These are phyloP conservation scores for Sipha flava DNA, from an alignment of 1,140 invertebrate genomes.

Conservation along the genomic window DNA sequence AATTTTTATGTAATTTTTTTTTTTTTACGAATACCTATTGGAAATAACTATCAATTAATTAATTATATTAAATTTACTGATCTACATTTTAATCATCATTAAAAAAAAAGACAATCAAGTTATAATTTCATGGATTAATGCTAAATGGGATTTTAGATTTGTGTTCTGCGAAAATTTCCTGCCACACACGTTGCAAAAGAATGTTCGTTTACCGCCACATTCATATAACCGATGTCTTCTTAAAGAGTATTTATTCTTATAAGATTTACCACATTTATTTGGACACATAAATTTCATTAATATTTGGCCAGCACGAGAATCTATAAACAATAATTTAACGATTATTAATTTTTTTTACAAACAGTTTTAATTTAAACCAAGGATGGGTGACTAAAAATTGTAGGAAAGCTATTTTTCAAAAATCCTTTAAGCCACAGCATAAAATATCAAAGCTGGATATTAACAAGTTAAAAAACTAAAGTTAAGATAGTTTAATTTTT, in stretches of 20 bases:
- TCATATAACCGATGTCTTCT: conserved; percentile 22
- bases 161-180: conserved; percentile 20
- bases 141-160: conserved; percentile 26
- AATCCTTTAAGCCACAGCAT: too few relatives aligned
- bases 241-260: not conserved
- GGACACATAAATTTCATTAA: not conserved
- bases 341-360: too few relatives aligned
- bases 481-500: too few relatives aligned
- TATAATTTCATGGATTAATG: conserved; percentile 15
- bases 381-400: too few relatives aligned
- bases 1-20: too few relatives aligned
- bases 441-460: too few relatives aligned
- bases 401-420: too few relatives aligned
- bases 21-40: not conserved
- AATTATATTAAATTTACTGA: too few relatives aligned
- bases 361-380: too few relatives aligned
- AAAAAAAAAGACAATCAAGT: not conserved
- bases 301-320: not conserved
- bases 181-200: conserved; percentile 16
- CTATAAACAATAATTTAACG: not conserved
- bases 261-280: conserved; percentile 1
- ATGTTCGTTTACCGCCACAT: conserved; percentile 33
- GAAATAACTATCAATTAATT: not conserved
- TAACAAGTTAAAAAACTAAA: too few relatives aligned
- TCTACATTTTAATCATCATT: not conserved